A percentile compares a stretch with the other conserved stretches of the same genome.
These are phyloP conservation scores for Epinephelus coioides DNA, from an alignment of 2,797 vertebrate genomes.

Conservation along the genomic window DNA sequence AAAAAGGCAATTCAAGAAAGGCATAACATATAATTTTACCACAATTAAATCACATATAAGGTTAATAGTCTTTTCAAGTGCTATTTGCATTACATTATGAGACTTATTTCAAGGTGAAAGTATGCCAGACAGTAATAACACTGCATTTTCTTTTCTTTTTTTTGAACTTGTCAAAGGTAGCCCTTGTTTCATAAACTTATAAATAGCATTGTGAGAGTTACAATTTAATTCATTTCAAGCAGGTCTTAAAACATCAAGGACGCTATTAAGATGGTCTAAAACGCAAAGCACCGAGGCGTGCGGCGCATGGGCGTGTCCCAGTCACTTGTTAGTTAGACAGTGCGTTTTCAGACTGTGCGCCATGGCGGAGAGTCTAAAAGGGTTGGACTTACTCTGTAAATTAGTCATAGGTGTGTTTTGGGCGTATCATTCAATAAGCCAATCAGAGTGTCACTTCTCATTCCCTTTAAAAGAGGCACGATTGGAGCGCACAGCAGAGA, in stretches of 20 bases:
- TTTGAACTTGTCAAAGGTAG: background rate
- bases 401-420: too few relatives aligned
- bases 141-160: background rate
- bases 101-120: background rate
- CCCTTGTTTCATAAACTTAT: background rate
- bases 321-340: too few relatives aligned
- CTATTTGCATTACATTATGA: background rate
- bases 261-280: too few relatives aligned
- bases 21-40: background rate
- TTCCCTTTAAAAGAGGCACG: too few relatives aligned
- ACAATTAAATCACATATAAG: background rate
- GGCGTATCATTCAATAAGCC: too few relatives aligned
- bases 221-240: background rate
- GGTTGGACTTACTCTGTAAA: too few relatives aligned
- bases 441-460: too few relatives aligned
- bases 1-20: background rate
- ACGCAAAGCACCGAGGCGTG: too few relatives aligned
- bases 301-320: too few relatives aligned
- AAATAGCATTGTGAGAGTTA: background rate
- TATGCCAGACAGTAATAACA: background rate
- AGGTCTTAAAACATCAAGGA: background rate
- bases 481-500: too few relatives aligned
- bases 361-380: too few relatives aligned
- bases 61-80: background rate
- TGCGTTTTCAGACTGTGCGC: too few relatives aligned